phyloP scores from a whole-genome alignment of 1,140 invertebrate species.

The Cydia amplana region DNA sequence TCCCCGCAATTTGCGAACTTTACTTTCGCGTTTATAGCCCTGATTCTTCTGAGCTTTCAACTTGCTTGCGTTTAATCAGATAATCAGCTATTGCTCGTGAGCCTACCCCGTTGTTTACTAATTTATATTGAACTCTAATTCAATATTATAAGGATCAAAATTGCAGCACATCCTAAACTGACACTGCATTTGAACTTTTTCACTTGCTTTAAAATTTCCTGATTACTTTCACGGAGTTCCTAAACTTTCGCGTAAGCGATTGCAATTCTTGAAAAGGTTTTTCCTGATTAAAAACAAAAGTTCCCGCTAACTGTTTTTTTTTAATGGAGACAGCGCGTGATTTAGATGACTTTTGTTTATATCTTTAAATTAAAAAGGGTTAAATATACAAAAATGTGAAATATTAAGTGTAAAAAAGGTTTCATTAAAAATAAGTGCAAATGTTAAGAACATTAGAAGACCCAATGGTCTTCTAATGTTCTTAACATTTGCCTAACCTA shows the following conservation, averaged over 20 bases:
- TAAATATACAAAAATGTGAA: no score
- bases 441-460: no score
- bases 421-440: background rate
- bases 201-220: slow-evolving; percentile 46
- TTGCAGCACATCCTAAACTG: slow-evolving; percentile 23
- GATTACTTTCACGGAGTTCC: slow-evolving; percentile 49
- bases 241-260: slow-evolving; percentile 20
- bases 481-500: no score
- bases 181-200: slow-evolving; percentile 45
- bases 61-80: background rate
- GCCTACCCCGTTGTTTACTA: background rate
- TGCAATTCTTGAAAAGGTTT: slow-evolving; percentile 24
- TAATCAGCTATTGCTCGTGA: no score
- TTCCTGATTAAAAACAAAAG: slow-evolving; percentile 18
- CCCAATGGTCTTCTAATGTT: no score
- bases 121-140: background rate
- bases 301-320: slow-evolving; percentile 10
- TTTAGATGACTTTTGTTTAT: background rate
- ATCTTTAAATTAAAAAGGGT: background rate
- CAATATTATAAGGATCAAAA: background rate
- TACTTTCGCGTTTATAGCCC: no score
- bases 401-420: no score
- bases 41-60: no score
- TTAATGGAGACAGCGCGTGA: background rate
- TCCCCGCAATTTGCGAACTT: no score